Percentiles rank a stretch among this genome's conserved stretches.
These are phyloP conservation scores for Barypeithes pellucidus DNA, from an alignment of 2,888 invertebrate species.

Conservation along the genomic window DNA sequence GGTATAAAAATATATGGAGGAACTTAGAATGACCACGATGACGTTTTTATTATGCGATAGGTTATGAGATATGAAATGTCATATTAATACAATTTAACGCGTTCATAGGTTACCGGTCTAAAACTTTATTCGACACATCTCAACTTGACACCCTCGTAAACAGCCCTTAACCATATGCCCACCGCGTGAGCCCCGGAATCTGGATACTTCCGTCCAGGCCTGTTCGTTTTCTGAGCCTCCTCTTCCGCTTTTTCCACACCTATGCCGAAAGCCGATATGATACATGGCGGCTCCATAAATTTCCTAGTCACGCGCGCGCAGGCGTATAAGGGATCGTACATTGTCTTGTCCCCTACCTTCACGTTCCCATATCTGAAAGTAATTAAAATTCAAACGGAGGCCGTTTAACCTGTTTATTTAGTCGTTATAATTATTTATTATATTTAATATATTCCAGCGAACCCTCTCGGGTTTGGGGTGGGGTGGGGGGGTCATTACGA, in stretches of 20 bases:
- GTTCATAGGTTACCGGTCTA: background rate
- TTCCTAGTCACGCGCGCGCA: conserved; percentile 61
- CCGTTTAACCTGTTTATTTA: no score
- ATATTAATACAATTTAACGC: no score
- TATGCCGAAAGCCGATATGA: conserved; percentile 65
- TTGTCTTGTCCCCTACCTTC: conserved; percentile 77
- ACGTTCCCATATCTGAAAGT: conserved; percentile 76
- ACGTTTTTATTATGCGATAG: no score
- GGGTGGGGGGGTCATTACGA: no score
- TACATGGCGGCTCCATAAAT: conserved; percentile 56
- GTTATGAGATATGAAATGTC: background rate
- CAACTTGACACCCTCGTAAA: conserved; percentile 71
- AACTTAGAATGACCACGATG: no score
- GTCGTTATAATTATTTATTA: no score
- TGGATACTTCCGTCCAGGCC: conserved; percentile 65
- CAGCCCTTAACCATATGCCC: conserved; percentile 75
- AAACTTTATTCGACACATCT: conserved; percentile 55
- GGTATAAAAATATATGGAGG: no score
- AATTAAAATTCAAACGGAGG: no score
- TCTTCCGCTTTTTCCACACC: conserved; percentile 69
- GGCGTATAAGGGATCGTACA: conserved; percentile 72
- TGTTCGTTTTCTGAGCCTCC: conserved; percentile 61
- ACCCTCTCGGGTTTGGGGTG: no score
- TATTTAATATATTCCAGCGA: no score
- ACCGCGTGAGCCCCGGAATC: conserved; percentile 77